phyloP scores from a whole-genome alignment of 1,140 invertebrate species.

The Drosophila kurseongensis region DNA sequence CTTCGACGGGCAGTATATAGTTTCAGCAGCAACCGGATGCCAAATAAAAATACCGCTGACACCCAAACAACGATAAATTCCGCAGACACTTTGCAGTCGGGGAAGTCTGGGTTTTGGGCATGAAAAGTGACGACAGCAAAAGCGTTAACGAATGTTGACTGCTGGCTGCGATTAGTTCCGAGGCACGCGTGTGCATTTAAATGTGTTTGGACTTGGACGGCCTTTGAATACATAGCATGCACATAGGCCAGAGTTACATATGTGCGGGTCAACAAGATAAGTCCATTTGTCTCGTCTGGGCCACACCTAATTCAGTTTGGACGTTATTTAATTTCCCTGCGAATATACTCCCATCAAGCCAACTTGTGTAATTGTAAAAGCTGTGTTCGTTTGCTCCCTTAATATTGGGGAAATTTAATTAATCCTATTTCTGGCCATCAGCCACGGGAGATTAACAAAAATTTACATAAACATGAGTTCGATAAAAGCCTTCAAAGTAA shows the following conservation, averaged over 20 bases:
- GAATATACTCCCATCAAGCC: constrained; percentile 1
- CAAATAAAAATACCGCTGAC: constrained; percentile 46
- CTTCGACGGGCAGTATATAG: background rate
- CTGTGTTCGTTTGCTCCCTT: constrained; percentile 11
- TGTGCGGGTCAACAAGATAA: constrained; percentile 8
- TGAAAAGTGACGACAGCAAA: constrained; percentile 67
- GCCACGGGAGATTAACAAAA: constrained; percentile 11
- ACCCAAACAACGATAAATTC: constrained; percentile 54
- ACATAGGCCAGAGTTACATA: constrained; percentile 31
- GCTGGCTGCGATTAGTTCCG: constrained; percentile 55
- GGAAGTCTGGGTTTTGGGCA: constrained; percentile 44
- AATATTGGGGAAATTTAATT: constrained; percentile 41
- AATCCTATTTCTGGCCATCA: constrained; percentile 16
- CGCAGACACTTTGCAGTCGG: constrained; percentile 28
- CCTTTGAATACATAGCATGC: constrained; percentile 31
- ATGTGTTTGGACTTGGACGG: constrained; percentile 44
- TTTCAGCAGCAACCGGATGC: constrained; percentile 57
- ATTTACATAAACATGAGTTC: constrained; percentile 22
- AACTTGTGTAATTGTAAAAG: constrained; percentile 24
- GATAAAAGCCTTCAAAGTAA: constrained; percentile 18
- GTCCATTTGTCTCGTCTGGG: constrained; percentile 46
- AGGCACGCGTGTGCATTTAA: constrained; percentile 50
- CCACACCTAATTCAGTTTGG: constrained; percentile 43
- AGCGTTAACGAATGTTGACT: constrained; percentile 28
- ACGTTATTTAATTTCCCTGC: constrained; percentile 37